Evolutionary conservation across 2,797 vertebrate species (phyloP).

Genomic region (Anguilla megastoma): DNA sequence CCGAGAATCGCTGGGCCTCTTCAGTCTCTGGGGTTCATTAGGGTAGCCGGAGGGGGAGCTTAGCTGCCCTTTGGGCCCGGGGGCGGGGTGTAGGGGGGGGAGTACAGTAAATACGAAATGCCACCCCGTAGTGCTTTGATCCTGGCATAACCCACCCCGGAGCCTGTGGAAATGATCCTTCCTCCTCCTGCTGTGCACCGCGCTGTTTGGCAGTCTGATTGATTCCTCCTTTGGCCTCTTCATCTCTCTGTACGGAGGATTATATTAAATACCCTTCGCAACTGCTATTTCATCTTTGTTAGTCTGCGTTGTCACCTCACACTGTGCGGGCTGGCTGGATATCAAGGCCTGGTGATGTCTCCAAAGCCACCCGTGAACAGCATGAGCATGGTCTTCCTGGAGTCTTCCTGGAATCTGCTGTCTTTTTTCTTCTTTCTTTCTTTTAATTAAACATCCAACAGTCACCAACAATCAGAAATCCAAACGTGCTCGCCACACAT

Average conservation of each 20-base stretch:
- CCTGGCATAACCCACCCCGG: background rate
- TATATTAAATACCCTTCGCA: background rate
- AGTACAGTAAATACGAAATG: background rate
- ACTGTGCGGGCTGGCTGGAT: background rate
- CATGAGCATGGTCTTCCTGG: background rate
- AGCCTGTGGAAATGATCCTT: slow-evolving; percentile 11
- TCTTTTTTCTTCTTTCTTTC: background rate
- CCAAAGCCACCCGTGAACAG: background rate
- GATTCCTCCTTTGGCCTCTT: background rate
- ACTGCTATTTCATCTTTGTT: slow-evolving; percentile 3
- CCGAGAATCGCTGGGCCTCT: background rate
- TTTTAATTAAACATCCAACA: background rate
- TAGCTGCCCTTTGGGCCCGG: background rate
- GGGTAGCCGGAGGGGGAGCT: background rate
- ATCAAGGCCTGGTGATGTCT: background rate
- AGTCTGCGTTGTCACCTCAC: background rate
- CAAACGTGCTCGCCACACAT: background rate
- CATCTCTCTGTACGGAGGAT: background rate
- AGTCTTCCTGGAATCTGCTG: background rate
- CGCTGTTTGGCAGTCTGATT: background rate
- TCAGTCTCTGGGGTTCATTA: background rate
- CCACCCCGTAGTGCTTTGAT: slow-evolving; percentile 5
- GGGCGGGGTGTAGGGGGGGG: background rate
- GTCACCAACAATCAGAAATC: background rate
- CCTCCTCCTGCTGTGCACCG: background rate